Evolutionary conservation across 2,797 vertebrate genomes (phyloP), one percentile per base, ranked within the genome.

Genomic region (Lutjanus argentimaculatus): DNA sequence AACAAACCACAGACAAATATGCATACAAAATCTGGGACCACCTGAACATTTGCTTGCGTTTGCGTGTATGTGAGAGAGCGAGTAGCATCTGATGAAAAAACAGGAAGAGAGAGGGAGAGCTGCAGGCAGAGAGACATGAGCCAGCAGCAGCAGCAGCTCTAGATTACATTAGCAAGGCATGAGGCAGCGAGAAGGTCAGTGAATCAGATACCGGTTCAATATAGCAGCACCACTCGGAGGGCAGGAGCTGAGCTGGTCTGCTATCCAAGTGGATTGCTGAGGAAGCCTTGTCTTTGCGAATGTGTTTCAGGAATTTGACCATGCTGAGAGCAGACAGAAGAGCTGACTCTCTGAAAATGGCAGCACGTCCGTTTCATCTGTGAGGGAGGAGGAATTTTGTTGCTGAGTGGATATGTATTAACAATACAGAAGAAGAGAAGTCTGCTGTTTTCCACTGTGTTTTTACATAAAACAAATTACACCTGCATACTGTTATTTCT

Each of bases 121-220:
- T 71, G 80, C 71, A 57, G 86, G 77, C 81, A 77, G 72, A 85
- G 84, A 83, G 85, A 82, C 92, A 84, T 89, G 90, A 94, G 90
- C 89, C 91, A 93, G 91, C 75, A 78, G 62, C 84, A 79, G 83
- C 83, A 85, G 82, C 89, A 70, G 83, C 88, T 89, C 89, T 93
- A 96, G 95, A 96, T 96, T 96, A 95, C 95, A 96, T 96, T 96
- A 95, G 95, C 96, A 96, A 96, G 95, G 95, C 95, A 96, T 96
- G 95, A 96, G 95, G 91, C 85, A 86, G 85, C 88, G 77, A 91
- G 94, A 95, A 95, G 94, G 94, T 95, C 94, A 96, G 92, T 90
- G 93, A 95, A 95, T 95, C 93, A 95, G 93, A 95, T 93, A 93
- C 67, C 48, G 65, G 94, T 93, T 95, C 92, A 88, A 93, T 94